These are phyloP conservation scores for Protobothrops flavoviridis DNA, from an alignment of 2,113 vertebrate genomes.

Conservation along the genomic window DNA sequence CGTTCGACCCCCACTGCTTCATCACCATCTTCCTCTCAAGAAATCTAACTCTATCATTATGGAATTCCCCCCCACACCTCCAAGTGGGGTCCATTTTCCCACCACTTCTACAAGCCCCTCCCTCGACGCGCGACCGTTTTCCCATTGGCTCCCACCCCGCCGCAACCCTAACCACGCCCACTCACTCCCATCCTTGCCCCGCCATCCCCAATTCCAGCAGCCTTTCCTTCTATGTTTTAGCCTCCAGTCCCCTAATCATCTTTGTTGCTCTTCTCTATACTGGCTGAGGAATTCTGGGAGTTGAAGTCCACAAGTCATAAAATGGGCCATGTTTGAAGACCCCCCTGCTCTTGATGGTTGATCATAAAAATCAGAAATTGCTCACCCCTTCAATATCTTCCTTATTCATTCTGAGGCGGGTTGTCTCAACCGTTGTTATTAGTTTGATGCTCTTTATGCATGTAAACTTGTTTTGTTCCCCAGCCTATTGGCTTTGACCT, in stretches of 20 bases:
- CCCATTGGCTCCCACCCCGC: neutral
- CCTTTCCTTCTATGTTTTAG: too few relatives aligned
- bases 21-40: neutral
- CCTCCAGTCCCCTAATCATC: too few relatives aligned
- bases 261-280: too few relatives aligned
- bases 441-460: too few relatives aligned
- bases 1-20: too few relatives aligned
- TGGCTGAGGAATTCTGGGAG: too few relatives aligned
- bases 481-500: neutral
- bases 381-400: neutral
- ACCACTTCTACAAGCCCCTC: neutral
- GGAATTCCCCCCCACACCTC: neutral
- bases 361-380: neutral
- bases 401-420: neutral
- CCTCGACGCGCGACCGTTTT: neutral
- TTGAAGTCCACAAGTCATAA: too few relatives aligned
- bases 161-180: neutral
- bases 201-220: neutral
- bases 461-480: neutral
- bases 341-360: neutral
- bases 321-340: too few relatives aligned
- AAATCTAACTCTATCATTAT: too few relatives aligned
- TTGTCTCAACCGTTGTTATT: neutral
- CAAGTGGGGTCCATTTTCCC: neutral
- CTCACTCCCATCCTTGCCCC: constrained; percentile 32